These are phyloP conservation scores for Ceryle rudis DNA, from an alignment of 2,797 vertebrate species.

Conservation along the genomic window DNA sequence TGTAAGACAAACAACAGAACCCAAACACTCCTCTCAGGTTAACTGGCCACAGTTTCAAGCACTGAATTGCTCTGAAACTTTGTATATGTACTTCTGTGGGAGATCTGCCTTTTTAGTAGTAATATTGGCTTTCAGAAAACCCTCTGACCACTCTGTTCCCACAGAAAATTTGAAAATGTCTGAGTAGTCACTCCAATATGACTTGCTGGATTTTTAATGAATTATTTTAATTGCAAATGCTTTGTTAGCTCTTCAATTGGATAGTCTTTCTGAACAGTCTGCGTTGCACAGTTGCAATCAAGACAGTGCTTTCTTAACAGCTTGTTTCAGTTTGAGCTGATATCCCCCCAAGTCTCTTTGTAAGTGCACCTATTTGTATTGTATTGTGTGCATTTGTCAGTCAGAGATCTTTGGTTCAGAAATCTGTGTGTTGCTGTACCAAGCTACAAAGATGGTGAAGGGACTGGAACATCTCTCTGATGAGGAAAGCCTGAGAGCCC, in stretches of 20 bases:
- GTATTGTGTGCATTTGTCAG: neutral
- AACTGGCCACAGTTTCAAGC: neutral
- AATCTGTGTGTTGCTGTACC: neutral
- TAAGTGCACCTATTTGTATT: neutral
- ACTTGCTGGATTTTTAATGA: neutral
- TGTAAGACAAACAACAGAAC: neutral
- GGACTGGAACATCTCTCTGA: no score
- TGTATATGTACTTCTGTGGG: neutral
- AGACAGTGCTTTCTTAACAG: neutral
- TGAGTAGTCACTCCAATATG: accelerated
- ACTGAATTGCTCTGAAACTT: neutral
- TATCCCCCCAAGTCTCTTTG: neutral
- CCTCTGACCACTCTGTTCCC: neutral
- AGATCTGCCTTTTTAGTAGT: neutral
- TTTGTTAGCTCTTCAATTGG: neutral
- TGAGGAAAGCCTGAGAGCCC: no score
- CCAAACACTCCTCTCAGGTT: neutral
- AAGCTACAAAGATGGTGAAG: no score
- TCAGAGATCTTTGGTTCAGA: neutral
- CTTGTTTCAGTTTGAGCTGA: neutral
- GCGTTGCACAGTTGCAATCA: neutral
- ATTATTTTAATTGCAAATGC: neutral
- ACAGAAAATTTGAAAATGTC: neutral
- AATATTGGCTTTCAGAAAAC: neutral
- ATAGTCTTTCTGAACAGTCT: neutral